These are phyloP conservation scores for Cyanoderma ruficeps DNA, from an alignment of 2,113 vertebrate genomes.

Conservation along the genomic window DNA sequence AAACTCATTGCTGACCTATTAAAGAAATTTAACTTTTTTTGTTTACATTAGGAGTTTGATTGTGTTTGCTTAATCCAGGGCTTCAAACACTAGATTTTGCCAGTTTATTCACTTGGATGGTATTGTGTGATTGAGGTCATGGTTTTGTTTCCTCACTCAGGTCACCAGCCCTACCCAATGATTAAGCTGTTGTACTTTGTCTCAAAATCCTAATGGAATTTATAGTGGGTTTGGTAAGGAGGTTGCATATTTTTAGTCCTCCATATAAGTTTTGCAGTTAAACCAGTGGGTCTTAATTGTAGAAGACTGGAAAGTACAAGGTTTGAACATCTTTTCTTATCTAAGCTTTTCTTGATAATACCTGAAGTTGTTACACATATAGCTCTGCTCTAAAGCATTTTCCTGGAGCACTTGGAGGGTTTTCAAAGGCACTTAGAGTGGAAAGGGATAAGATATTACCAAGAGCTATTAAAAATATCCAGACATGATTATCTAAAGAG, in stretches of 20 bases:
- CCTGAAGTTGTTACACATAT: background rate
- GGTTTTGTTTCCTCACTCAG: background rate
- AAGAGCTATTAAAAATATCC: constrained; percentile 43
- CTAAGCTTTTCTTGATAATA: constrained; percentile 5
- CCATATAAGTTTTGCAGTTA: background rate
- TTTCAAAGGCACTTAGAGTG: constrained; percentile 28
- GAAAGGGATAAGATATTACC: constrained; percentile 36
- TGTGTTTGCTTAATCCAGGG: background rate
- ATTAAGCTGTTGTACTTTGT: background rate
- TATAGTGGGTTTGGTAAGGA: background rate
- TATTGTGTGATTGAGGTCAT: background rate
- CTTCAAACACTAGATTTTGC: background rate
- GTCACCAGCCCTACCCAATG: background rate
- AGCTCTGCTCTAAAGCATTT: constrained; percentile 21
- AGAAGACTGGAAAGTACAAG: background rate
- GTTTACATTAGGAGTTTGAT: background rate
- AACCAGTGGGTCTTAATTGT: background rate
- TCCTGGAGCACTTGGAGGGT: background rate
- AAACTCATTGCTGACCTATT: constrained; percentile 28
- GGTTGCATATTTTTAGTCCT: background rate
- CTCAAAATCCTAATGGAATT: background rate
- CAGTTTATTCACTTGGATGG: background rate
- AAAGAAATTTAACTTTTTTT: constrained; percentile 6
- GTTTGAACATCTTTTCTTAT: background rate
- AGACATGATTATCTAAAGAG: constrained; percentile 17